phyloP scores from a whole-genome alignment of 2,113 vertebrate species.

The Daboia siamensis region DNA sequence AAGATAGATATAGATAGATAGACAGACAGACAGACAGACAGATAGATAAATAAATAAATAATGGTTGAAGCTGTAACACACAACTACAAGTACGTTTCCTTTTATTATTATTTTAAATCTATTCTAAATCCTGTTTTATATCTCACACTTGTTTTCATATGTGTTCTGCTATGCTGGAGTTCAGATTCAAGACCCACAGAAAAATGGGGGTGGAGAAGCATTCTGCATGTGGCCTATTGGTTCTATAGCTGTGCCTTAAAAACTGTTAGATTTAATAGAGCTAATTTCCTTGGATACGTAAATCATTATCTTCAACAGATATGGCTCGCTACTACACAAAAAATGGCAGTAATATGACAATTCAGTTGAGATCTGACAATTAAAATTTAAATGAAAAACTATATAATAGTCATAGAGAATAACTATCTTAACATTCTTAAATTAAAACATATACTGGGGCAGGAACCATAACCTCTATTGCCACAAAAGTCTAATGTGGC shows the following conservation, averaged over 20 bases:
- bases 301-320: background rate
- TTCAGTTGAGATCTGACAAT: background rate
- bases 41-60: too few species aligned
- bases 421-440: background rate
- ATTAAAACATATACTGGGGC: background rate
- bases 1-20: too few species aligned
- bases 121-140: background rate
- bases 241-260: background rate
- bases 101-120: background rate
- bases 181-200: background rate
- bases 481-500: background rate
- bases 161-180: background rate
- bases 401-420: background rate
- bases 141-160: background rate
- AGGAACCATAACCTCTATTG: background rate
- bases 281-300: background rate
- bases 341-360: background rate
- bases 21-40: too few species aligned
- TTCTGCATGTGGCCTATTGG: background rate
- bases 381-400: slow-evolving; percentile 4
- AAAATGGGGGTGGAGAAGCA: background rate
- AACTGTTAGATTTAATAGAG: background rate
- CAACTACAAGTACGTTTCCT: background rate
- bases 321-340: background rate
- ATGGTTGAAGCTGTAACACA: background rate